Evolutionary conservation across 2,797 vertebrate genomes (phyloP), one percentile per base, ranked within the genome.

Genomic region (Anas georgica): DNA sequence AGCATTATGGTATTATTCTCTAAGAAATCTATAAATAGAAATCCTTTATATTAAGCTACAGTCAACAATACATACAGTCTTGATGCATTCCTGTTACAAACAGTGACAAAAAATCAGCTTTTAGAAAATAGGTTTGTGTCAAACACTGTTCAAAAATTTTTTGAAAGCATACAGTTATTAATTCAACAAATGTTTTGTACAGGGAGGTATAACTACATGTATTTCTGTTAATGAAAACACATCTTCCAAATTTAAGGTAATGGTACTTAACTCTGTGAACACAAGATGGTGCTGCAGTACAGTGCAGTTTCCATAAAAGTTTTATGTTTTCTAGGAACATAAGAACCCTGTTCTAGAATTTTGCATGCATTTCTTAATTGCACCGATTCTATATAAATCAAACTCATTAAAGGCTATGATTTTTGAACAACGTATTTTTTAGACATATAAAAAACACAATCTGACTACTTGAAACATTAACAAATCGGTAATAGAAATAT

Each of bases 211-310:
- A 16, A 16, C 31, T 26, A 41, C 41, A 41, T 41, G 41, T 41
- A 25, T 21, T 60, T 75, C 6, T 64, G 69, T 28, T 21, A 62
- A 39, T 7, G 33, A n/a, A 88, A 91, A 50, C 1, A 0, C 13
- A 5, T 5, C 20, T 59, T 60, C 43, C 6, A 33, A 33, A 22
- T 74, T 29, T 26, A 16, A 46, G 56, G 25, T 59, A 63, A 35
- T 6, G 66, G 6, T 12, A 91, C 41, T 92, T 83, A 93, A 75
- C 39, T 11, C 37, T 52, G 10, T 83, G 93, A 78, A 92, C 97
- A 97, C 93, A 55, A 95, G 96, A 74, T 97, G 98, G 96, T 79
- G 96, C 96, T 97, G 90, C 56, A 97, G 87, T 52, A 93, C 88
- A 94, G 78, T 62, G 80, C 67, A 95, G 64, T 5, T 64, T 39